Evolutionary conservation across 2,113 vertebrate species (phyloP).

Genomic region (Eclectus roratus): DNA sequence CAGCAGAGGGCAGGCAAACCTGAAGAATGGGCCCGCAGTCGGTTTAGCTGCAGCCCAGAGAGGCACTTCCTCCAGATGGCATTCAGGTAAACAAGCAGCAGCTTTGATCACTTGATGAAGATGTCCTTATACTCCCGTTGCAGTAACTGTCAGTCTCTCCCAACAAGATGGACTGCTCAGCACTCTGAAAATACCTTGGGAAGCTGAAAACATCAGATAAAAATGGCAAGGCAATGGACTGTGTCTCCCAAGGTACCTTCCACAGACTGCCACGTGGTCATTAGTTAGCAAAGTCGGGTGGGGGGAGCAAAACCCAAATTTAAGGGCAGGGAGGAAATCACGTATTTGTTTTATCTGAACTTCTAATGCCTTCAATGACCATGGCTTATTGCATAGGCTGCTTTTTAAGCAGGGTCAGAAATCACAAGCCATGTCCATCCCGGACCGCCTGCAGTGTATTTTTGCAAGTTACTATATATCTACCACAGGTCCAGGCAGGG

Average conservation of each 20-base stretch:
- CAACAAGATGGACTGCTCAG: background rate
- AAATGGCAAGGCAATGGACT: background rate
- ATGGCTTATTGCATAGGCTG: background rate
- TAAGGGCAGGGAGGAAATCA: background rate
- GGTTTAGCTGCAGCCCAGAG: background rate
- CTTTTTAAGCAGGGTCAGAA: background rate
- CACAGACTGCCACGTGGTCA: background rate
- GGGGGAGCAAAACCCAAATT: too few species aligned
- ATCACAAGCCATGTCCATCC: background rate
- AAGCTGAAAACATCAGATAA: background rate
- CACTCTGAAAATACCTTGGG: background rate
- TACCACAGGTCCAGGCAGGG: background rate
- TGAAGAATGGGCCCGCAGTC: background rate
- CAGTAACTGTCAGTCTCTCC: background rate
- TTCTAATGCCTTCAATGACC: background rate
- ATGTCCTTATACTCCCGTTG: background rate
- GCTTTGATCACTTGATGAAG: background rate
- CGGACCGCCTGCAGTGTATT: background rate
- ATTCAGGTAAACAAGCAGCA: background rate
- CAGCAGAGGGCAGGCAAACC: conserved; percentile 58
- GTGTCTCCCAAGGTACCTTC: background rate
- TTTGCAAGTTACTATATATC: background rate
- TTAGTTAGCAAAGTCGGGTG: background rate
- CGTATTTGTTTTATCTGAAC: background rate
- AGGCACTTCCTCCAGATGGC: background rate